Evolutionary conservation across 2,797 vertebrate genomes (phyloP).

Genomic region (Sphaeramia orbicularis): DNA sequence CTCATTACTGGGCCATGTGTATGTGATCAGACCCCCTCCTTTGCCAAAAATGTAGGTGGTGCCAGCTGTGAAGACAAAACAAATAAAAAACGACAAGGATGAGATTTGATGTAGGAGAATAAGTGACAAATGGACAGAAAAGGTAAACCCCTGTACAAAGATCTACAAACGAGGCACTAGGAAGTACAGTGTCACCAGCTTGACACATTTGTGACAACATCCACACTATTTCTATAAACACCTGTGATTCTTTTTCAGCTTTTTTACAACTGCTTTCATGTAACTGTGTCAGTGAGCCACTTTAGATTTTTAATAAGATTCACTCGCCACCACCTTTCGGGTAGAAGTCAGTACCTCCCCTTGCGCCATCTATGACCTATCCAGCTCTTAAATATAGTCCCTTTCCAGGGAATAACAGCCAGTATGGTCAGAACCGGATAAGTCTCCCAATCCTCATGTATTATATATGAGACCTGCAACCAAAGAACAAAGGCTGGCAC

Average conservation of each 20-base stretch:
- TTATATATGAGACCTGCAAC: conserved; percentile 84
- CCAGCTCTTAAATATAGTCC: conserved; percentile 76
- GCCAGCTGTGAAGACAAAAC: conserved; percentile 86
- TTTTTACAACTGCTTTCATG: conserved; percentile 21
- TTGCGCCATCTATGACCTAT: conserved; percentile 69
- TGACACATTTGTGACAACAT: conserved; percentile 37
- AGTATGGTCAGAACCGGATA: conserved; percentile 65
- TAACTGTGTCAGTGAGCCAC: conserved; percentile 58
- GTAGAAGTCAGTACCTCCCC: conserved; percentile 67
- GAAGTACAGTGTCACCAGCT: conserved; percentile 37
- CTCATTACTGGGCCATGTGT: conserved; percentile 97
- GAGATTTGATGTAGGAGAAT: conserved; percentile 17
- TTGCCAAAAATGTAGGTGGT: conserved; percentile 98
- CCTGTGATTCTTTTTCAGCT: background rate
- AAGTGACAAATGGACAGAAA: conserved; percentile 4
- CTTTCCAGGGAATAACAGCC: conserved; percentile 77
- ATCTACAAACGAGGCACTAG: conserved; percentile 44
- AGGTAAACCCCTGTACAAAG: conserved; percentile 11
- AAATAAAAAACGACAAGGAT: conserved; percentile 1
- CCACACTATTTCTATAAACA: conserved; percentile 26
- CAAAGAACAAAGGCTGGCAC: conserved; percentile 80
- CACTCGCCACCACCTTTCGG: conserved; percentile 63
- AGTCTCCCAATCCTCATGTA: conserved; percentile 80
- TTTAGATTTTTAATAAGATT: conserved; percentile 67
- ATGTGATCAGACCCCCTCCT: conserved; percentile 95